Percentiles rank a stretch among this genome's conserved stretches.
Conservation (phyloP, 2,113 vertebrate genomes). For the Rhineura floridana region DNA sequence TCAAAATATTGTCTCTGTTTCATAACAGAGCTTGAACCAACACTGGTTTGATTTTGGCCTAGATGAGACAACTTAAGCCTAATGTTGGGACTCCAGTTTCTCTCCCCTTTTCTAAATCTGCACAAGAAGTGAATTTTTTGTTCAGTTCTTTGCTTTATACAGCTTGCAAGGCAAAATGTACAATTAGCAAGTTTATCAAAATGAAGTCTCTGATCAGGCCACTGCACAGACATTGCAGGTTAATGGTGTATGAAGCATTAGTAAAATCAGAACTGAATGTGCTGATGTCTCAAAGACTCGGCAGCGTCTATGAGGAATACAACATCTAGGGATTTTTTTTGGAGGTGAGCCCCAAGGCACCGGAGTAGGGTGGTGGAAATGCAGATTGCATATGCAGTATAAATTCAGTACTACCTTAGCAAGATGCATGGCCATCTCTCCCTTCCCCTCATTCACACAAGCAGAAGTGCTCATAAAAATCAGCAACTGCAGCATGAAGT, state of each 20-base stretch:
- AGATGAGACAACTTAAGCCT: neutral
- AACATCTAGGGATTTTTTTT: neutral
- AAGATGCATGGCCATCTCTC: neutral
- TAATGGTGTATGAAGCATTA: slow-evolving; percentile 25
- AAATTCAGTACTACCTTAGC: neutral
- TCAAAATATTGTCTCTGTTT: neutral
- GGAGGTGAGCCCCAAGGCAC: neutral
- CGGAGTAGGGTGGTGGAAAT: neutral
- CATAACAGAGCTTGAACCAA: neutral
- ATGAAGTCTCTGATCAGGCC: slow-evolving; percentile 16
- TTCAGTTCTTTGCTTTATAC: neutral
- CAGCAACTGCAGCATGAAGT: neutral
- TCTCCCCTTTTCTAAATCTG: neutral
- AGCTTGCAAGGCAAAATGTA: slow-evolving; percentile 12
- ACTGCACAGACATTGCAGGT: slow-evolving; percentile 20
- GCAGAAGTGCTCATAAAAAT: neutral
- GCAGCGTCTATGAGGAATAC: slow-evolving; percentile 12
- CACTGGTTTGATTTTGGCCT: neutral
- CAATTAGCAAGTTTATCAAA: slow-evolving; percentile 16
- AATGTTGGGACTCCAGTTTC: neutral
- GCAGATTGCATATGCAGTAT: neutral
- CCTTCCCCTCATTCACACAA: neutral
- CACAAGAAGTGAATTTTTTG: neutral
- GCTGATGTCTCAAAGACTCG: slow-evolving; percentile 23
- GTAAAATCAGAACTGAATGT: slow-evolving; percentile 26